These are phyloP conservation scores for Anoura caudifer DNA, from an alignment of 2,113 vertebrate genomes.

Conservation along the genomic window DNA sequence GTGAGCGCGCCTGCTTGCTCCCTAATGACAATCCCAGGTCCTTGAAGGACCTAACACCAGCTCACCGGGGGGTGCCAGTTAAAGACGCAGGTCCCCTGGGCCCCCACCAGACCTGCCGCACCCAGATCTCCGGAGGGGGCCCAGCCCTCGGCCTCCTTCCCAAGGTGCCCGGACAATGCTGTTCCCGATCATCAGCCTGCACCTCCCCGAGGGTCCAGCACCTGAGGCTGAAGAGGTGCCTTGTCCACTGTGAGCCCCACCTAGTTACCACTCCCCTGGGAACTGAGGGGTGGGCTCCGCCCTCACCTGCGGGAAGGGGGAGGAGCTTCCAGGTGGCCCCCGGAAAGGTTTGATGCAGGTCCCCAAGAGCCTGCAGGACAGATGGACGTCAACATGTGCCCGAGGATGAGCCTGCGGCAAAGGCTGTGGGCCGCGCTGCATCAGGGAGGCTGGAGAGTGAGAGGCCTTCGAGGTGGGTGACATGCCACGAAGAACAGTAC, in stretches of 20 bases:
- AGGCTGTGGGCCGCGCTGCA: not conserved
- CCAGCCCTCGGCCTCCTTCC: not conserved
- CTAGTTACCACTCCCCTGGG: fast-evolving
- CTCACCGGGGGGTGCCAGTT: too few species aligned
- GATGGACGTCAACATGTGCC: not conserved
- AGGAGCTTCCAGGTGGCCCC: not conserved
- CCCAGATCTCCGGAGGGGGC: fast-evolving
- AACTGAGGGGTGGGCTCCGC: not conserved
- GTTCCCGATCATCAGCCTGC: not conserved
- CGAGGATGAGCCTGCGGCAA: fast-evolving
- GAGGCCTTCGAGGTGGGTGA: not conserved
- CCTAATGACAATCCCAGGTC: not conserved
- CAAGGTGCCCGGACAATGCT: not conserved
- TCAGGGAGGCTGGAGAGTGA: fast-evolving
- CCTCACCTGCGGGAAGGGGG: too few species aligned
- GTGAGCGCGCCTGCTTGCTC: fast-evolving
- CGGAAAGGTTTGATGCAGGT: fast-evolving
- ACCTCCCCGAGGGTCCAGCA: not conserved
- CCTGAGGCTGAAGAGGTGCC: fast-evolving
- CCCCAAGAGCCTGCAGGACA: not conserved
- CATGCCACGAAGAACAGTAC: fast-evolving
- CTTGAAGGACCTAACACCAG: not conserved
- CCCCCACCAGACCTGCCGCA: not conserved
- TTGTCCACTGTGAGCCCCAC: not conserved
- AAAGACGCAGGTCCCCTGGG: not conserved